Conservation (phyloP, 1,140 invertebrate species). For the Temnothorax nylanderi region DNA sequence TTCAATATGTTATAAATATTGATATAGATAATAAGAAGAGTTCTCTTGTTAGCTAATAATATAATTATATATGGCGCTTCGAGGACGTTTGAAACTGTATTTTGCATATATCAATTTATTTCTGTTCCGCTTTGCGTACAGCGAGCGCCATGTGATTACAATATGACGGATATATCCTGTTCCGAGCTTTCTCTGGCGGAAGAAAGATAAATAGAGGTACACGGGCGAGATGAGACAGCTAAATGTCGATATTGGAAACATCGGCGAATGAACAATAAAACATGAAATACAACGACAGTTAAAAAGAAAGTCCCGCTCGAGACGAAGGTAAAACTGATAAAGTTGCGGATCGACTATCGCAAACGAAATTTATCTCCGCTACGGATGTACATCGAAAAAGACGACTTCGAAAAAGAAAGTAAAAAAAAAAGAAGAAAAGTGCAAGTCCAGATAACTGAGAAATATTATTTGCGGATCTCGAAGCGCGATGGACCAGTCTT, state of each 20-base stretch:
- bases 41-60: neutral
- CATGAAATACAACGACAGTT: conserved; percentile 21
- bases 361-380: conserved; percentile 39
- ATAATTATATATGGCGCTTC: neutral
- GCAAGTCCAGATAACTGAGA: neutral
- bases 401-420: neutral
- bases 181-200: conserved; percentile 5
- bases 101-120: conserved; percentile 9
- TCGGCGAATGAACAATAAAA: conserved; percentile 40
- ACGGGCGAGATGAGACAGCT: conserved; percentile 15
- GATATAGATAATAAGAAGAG: neutral
- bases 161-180: conserved; percentile 37
- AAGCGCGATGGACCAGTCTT: neutral
- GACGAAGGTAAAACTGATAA: neutral
- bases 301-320: neutral
- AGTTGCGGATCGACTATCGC: neutral
- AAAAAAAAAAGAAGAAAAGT: neutral
- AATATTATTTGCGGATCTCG: conserved; percentile 37
- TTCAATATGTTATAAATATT: neutral
- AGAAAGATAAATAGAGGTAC: conserved; percentile 18
- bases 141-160: conserved; percentile 11
- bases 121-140: neutral
- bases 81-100: neutral
- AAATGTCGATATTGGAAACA: conserved; percentile 49
- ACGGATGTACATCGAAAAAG: neutral